A percentile compares a stretch with the other conserved stretches of the same genome.
Evolutionary conservation across 2,888 invertebrate genomes (phyloP).

Genomic region (Ommatoiulus sabulosus): DNA sequence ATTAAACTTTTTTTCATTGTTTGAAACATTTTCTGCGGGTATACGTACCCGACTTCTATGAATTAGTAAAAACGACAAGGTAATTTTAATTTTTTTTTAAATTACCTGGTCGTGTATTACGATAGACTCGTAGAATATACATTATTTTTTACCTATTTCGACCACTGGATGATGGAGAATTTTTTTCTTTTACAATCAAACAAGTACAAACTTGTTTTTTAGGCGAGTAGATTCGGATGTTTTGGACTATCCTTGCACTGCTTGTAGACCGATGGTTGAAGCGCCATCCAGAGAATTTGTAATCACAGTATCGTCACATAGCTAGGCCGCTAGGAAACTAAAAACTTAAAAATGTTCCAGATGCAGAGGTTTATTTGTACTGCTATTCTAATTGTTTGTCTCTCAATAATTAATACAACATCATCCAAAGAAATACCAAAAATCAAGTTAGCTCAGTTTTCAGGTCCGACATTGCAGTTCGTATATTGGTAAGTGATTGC

Average conservation of each 20-base stretch:
- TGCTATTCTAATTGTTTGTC: neutral
- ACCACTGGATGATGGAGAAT: no score
- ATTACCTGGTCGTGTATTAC: no score
- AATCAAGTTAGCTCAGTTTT: conserved; percentile 79
- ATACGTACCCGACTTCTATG: no score
- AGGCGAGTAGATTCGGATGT: neutral
- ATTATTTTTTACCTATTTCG: no score
- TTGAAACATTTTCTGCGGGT: no score
- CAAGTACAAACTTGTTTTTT: neutral
- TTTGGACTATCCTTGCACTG: neutral
- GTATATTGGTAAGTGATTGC: conserved; percentile 80
- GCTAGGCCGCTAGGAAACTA: neutral
- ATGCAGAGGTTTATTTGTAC: neutral
- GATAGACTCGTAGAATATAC: no score
- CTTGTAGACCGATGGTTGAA: neutral
- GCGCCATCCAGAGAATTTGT: neutral
- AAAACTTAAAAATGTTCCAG: neutral
- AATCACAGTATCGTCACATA: no score
- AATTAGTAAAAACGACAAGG: no score
- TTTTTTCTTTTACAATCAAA: neutral
- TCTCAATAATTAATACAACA: neutral
- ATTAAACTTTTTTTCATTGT: no score
- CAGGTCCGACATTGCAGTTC: conserved; percentile 83
- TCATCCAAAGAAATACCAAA: conserved; percentile 73
- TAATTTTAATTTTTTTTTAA: no score